These are phyloP conservation scores for Alectura lathami DNA, from an alignment of 2,113 vertebrate species.

Conservation along the genomic window DNA sequence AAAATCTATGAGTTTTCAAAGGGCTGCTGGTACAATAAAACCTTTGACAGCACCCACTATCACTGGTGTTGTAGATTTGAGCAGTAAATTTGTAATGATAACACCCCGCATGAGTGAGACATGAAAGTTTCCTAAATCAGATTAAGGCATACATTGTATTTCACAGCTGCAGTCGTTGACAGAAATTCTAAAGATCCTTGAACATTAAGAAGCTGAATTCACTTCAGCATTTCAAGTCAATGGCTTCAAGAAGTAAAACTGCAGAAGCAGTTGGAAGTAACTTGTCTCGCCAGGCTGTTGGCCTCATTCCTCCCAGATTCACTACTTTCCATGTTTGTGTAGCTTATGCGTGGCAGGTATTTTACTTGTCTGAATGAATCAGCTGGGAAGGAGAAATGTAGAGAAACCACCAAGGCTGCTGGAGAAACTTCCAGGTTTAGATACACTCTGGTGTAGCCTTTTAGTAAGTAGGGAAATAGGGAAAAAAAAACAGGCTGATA, in stretches of 20 bases:
- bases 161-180: not conserved
- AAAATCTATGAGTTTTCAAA: rapidly evolving
- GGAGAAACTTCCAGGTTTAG: not conserved
- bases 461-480: not conserved
- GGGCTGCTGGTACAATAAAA: not conserved
- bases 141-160: not conserved
- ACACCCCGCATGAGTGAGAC: not conserved
- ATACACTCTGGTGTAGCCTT: not conserved
- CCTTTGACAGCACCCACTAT: not conserved
- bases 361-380: not conserved
- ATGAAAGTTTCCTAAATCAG: not conserved
- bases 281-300: not conserved
- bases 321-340: not conserved
- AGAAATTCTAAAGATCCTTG: not conserved
- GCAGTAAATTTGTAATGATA: not conserved
- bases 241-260: not conserved
- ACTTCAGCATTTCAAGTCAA: not conserved
- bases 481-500: not conserved
- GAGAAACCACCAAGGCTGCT: not conserved
- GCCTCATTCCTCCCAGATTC: not conserved
- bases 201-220: not conserved
- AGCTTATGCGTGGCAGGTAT: not conserved
- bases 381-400: not conserved
- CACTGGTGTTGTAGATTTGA: not conserved
- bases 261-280: not conserved